Conservation (phyloP, 2,113 vertebrate species). For the Ophiodon elongatus region DNA sequence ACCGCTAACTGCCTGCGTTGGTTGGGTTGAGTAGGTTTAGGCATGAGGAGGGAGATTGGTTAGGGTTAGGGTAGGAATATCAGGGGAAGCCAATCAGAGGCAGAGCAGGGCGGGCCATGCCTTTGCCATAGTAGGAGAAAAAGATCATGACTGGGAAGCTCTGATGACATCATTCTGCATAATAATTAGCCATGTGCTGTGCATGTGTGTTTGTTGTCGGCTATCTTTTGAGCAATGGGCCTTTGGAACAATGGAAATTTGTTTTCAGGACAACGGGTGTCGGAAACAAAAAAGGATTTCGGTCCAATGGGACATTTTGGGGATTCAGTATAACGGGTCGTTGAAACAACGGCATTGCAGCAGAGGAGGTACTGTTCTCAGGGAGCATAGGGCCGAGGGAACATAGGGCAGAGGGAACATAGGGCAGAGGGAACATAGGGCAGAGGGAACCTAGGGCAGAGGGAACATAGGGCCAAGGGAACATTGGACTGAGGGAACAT, state of each 20-base stretch:
- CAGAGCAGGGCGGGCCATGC: not conserved
- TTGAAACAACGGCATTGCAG: not conserved
- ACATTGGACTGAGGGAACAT: too few relatives aligned
- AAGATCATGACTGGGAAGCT: not conserved
- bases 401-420: not conserved
- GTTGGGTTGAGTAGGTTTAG: not conserved
- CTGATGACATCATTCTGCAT: not conserved
- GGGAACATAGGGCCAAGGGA: too few relatives aligned
- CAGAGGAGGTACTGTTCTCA: not conserved
- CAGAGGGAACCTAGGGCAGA: too few relatives aligned
- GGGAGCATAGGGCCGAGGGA: not conserved
- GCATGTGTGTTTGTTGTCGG: not conserved
- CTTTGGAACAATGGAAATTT: not conserved
- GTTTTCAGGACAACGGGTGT: not conserved
- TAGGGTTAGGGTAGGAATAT: not conserved
- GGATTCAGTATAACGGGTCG: not conserved
- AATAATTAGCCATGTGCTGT: slow-evolving; percentile 1
- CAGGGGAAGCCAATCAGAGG: not conserved
- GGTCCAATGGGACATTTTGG: not conserved
- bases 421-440: too few relatives aligned
- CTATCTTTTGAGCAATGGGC: not conserved
- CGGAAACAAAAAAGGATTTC: not conserved
- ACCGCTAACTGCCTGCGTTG: too few relatives aligned
- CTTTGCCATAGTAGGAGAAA: not conserved
- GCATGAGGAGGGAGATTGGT: not conserved